These are phyloP conservation scores for Tokudaia muenninki DNA, from an alignment of 2,797 vertebrate genomes.

Conservation along the genomic window DNA sequence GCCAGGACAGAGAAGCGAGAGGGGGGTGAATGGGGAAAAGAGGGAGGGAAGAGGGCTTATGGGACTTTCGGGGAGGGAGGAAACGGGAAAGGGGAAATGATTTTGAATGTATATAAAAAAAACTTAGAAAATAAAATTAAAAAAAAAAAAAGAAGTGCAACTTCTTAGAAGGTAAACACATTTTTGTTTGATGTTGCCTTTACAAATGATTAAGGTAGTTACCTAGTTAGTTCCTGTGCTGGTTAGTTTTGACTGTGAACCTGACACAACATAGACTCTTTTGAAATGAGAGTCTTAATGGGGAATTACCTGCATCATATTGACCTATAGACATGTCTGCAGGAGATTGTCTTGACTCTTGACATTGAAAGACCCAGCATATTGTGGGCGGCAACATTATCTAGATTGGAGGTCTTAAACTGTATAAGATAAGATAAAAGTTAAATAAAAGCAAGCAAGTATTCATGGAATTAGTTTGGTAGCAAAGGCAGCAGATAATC, in stretches of 20 bases:
- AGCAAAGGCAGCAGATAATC: not conserved
- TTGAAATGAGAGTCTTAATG: not conserved
- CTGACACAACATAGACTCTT: not conserved
- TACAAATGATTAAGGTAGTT: not conserved
- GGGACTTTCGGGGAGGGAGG: too few species aligned
- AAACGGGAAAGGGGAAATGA: too few species aligned
- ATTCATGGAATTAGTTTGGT: not conserved
- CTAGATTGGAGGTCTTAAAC: not conserved
- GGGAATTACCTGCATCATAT: not conserved
- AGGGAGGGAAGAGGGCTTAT: too few species aligned
- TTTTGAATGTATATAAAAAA: too few species aligned
- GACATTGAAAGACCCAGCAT: not conserved
- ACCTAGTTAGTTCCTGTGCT: not conserved
- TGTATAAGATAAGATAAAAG: not conserved
- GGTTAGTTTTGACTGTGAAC: not conserved
- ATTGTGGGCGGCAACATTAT: not conserved
- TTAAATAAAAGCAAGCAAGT: not conserved
- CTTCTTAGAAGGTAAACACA: not conserved
- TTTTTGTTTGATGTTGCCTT: not conserved
- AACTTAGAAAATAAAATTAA: too few species aligned
- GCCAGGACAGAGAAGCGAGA: too few species aligned
- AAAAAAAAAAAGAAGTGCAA: not conserved
- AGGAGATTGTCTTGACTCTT: not conserved
- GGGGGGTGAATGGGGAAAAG: too few species aligned
- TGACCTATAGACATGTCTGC: not conserved